Conservation (phyloP, 2,797 vertebrate species). For the Rhincodon typus region DNA sequence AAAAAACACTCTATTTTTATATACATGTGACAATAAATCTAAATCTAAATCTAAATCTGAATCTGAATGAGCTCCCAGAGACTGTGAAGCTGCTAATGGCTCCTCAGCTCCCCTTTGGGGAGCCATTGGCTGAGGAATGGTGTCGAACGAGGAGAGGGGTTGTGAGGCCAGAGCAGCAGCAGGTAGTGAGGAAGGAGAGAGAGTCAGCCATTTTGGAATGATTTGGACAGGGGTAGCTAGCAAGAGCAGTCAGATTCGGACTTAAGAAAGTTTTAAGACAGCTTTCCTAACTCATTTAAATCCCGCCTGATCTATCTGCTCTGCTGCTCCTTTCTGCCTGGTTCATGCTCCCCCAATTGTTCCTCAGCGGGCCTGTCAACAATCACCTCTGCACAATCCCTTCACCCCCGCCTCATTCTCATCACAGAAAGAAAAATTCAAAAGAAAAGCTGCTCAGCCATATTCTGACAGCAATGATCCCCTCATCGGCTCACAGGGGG, state of each 20-base stretch:
- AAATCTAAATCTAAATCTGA: not conserved
- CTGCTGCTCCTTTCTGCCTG: not conserved
- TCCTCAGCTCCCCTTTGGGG: too few relatives aligned
- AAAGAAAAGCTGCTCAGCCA: constrained; percentile 48
- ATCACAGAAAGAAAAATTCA: constrained; percentile 42
- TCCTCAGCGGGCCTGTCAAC: not conserved
- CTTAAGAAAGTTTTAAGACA: not conserved
- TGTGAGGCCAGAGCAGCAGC: too few relatives aligned
- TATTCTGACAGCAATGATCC: constrained; percentile 42
- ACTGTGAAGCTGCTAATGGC: not conserved
- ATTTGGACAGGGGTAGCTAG: not conserved
- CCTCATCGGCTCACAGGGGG: not conserved
- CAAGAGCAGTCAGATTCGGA: not conserved
- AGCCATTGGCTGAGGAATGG: not conserved
- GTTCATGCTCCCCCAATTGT: not conserved
- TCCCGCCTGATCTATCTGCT: not conserved
- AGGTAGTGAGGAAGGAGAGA: not conserved
- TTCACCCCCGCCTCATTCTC: constrained; percentile 40
- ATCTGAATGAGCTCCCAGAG: not conserved
- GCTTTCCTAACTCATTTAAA: not conserved
- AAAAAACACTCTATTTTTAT: too few relatives aligned
- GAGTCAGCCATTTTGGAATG: not conserved
- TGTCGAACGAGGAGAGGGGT: not conserved
- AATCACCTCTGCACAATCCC: constrained; percentile 43
- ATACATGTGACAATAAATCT: too few relatives aligned